Evolutionary conservation across 2,888 invertebrate species (phyloP), one percentile per base, ranked within the genome.

Genomic region (Fragum whitleyi): DNA sequence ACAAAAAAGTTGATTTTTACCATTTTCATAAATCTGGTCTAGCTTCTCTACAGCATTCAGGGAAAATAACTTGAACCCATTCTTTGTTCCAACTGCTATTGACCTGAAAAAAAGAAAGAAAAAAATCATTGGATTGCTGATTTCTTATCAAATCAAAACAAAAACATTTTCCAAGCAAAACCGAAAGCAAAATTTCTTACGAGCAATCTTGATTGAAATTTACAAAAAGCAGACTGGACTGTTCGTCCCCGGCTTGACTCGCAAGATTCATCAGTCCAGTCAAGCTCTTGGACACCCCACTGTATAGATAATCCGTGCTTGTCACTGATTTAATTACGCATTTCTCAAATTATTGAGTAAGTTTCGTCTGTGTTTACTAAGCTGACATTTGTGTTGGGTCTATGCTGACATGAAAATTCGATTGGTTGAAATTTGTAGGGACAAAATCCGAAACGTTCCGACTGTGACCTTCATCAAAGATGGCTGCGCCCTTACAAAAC

Each of bases 191-290:
- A 65, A 51, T 61, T 36, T 96, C 98, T 97, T 97, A 98, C 98
- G 98, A 97, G 96, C 96, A 97, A 95, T 99, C 98, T 95, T 99
- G 98, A 95, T 99, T 99, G 94, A 99, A 99, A 95, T 98, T 98
- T 92, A 98, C 98, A 95, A 97, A 98, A 95, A 97, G 96, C 94
- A 97, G 96, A 95, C 97, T 97, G 74, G 92, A 92, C 85, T 89
- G 90, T 94, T 96, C 95, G 95, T 96, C 97, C 94, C 96, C 96
- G 93, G 96, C 96, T 95, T 96, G 96, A 95, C 95, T 96, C 96
- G 96, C 96, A 95, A 96, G 96, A 96, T 96, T 97, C 97, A 97
- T 97, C 95, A 96, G 96, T 96, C 95, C 96, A 95, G 95, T 94
- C 94, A 95, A 94, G 91, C 94, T 94, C 93, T 88, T 85, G 80